Percentiles rank a stretch among this genome's conserved stretches.
Evolutionary conservation across 2,888 invertebrate genomes (phyloP).

Genomic region (Nemotelus pantherinus): DNA sequence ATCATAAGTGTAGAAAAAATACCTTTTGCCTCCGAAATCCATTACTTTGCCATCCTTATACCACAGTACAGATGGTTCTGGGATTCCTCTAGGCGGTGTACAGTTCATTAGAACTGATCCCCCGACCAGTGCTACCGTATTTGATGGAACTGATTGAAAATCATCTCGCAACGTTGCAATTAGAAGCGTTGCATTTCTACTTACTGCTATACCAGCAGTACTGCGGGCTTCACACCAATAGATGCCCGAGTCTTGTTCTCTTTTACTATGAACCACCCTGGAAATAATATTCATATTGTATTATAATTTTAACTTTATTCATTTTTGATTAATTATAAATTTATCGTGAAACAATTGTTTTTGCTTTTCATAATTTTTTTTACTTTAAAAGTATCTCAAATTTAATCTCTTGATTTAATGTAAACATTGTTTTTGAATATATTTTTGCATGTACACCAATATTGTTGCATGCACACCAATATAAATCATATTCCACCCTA

Average conservation of each 20-base stretch:
- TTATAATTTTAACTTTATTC: too few species aligned
- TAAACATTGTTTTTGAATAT: too few species aligned
- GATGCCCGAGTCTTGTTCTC: constrained; percentile 78
- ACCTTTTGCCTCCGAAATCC: constrained; percentile 57
- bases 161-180: constrained; percentile 68
- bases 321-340: not conserved
- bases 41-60: constrained; percentile 55
- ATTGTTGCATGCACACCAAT: too few species aligned
- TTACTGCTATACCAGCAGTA: constrained; percentile 75
- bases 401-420: too few species aligned
- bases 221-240: constrained; percentile 86
- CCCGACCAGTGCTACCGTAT: constrained; percentile 56
- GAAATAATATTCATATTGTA: constrained; percentile 16
- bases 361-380: constrained; percentile 51
- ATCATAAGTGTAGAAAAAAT: constrained; percentile 3
- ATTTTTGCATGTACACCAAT: too few species aligned
- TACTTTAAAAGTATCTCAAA: too few species aligned
- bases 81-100: constrained; percentile 55
- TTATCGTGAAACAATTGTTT: not conserved
- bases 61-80: constrained; percentile 57
- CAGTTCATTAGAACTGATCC: constrained; percentile 56
- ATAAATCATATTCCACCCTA: too few species aligned
- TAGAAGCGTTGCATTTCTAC: constrained; percentile 80
- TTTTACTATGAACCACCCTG: constrained; percentile 74
- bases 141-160: constrained; percentile 55